A percentile compares a stretch with the other conserved stretches of the same genome.
These are phyloP conservation scores for Apodemia mormo DNA, from an alignment of 2,888 invertebrate species.

Conservation along the genomic window DNA sequence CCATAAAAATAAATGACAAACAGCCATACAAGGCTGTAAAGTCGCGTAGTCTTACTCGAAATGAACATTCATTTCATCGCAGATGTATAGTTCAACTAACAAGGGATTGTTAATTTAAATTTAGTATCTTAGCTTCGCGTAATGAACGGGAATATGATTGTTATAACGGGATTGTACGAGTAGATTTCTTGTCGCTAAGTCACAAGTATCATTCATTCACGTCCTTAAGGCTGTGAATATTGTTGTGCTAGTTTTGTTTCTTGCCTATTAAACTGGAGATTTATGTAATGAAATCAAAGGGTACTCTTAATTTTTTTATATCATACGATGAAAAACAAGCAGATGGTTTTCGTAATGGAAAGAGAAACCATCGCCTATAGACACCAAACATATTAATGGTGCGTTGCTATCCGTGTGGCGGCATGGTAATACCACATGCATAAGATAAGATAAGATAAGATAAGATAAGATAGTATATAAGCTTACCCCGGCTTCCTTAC, in stretches of 20 bases:
- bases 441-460: too few species aligned
- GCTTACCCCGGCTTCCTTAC: too few species aligned
- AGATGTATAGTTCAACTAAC: constrained; percentile 75
- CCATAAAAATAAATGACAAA: not conserved
- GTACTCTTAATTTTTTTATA: too few species aligned
- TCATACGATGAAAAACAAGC: too few species aligned
- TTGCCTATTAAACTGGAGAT: too few species aligned
- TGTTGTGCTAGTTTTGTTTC: constrained; percentile 1
- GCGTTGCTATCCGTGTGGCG: too few species aligned
- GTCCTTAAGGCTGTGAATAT: not conserved
- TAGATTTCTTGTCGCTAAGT: not conserved
- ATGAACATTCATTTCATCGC: constrained; percentile 70
- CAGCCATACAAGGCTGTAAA: constrained; percentile 6
- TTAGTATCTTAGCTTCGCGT: constrained; percentile 75
- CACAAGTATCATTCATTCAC: constrained; percentile 7
- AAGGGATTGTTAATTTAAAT: constrained; percentile 81
- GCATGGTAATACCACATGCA: too few species aligned
- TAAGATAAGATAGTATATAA: too few species aligned
- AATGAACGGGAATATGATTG: constrained; percentile 80
- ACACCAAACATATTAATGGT: too few species aligned
- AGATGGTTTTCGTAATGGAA: too few species aligned
- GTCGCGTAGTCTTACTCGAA: constrained; percentile 43
- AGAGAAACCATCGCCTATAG: too few species aligned
- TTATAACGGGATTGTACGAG: constrained; percentile 70
- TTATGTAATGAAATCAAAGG: too few species aligned